A percentile compares a stretch with the other conserved stretches of the same genome.
These are phyloP conservation scores for Apus apus DNA, from an alignment of 2,113 vertebrate genomes.

Conservation along the genomic window DNA sequence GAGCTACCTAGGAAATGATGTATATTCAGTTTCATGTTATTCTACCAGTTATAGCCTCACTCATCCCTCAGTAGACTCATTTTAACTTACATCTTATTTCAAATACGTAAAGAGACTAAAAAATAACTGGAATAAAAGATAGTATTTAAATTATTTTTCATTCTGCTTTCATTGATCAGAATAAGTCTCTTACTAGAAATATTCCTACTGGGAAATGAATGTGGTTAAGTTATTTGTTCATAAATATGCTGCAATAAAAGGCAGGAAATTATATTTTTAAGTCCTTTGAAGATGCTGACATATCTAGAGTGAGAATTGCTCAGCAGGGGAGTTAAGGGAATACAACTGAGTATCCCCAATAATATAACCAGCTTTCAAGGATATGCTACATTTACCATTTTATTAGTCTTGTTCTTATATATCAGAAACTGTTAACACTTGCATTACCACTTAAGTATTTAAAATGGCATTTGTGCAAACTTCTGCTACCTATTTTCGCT, in stretches of 20 bases:
- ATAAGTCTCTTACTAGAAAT: background rate
- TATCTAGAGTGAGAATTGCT: background rate
- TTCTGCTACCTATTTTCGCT: background rate
- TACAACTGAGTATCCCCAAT: background rate
- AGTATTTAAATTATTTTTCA: conserved; percentile 23
- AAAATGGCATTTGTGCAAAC: background rate
- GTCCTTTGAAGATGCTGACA: background rate
- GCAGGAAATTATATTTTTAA: background rate
- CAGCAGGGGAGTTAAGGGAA: background rate
- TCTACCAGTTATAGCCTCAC: background rate
- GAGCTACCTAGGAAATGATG: background rate
- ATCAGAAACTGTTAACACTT: background rate
- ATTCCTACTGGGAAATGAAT: conserved; percentile 12
- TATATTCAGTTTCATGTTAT: background rate
- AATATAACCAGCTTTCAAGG: background rate
- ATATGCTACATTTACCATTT: background rate
- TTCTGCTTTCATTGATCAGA: background rate
- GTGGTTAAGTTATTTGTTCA: background rate
- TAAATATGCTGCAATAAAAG: conserved; percentile 28
- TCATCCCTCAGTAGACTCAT: background rate
- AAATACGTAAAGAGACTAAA: background rate
- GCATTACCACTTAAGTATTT: background rate
- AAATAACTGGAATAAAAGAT: background rate
- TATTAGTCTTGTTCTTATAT: background rate
- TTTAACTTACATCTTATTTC: background rate